Evolutionary conservation across 2,888 invertebrate genomes (phyloP).

Genomic region (Drosophila setosimentum): DNA sequence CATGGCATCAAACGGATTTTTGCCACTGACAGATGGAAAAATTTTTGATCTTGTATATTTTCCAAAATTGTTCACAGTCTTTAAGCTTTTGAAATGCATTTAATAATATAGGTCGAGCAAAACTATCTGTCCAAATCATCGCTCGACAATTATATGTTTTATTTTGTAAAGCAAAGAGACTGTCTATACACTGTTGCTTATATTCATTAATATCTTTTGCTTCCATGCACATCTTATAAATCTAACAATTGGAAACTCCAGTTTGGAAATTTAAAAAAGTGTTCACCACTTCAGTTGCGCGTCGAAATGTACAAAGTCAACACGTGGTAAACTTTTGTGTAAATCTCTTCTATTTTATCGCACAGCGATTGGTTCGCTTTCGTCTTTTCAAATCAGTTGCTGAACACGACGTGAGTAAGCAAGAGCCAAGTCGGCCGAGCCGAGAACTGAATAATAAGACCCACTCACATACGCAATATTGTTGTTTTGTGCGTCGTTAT

Average conservation of each 20-base stretch:
- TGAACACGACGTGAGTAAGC: slow-evolving; percentile 36
- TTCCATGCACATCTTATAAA: too few relatives aligned
- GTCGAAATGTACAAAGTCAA: slow-evolving; percentile 18
- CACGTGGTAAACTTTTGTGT: slow-evolving; percentile 32
- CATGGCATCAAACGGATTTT: too few relatives aligned
- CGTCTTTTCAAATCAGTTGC: slow-evolving; percentile 31
- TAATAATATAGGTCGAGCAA: neutral
- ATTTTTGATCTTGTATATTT: neutral
- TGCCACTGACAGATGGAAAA: neutral
- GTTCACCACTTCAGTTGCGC: slow-evolving; percentile 35
- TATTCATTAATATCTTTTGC: neutral
- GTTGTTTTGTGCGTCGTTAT: slow-evolving; percentile 26
- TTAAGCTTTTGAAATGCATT: neutral
- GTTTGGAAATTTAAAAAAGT: slow-evolving; percentile 19
- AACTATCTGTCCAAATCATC: neutral
- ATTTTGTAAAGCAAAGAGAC: neutral
- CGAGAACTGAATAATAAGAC: slow-evolving; percentile 17
- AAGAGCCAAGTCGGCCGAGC: slow-evolving; percentile 11
- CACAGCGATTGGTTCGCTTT: slow-evolving; percentile 12
- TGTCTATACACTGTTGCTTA: neutral
- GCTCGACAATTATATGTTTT: neutral
- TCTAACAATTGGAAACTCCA: neutral
- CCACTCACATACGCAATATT: slow-evolving; percentile 12
- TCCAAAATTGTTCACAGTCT: neutral
- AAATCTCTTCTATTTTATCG: slow-evolving; percentile 40